These are phyloP conservation scores for Danionella cerebrum DNA, from an alignment of 2,113 vertebrate species.

Conservation along the genomic window DNA sequence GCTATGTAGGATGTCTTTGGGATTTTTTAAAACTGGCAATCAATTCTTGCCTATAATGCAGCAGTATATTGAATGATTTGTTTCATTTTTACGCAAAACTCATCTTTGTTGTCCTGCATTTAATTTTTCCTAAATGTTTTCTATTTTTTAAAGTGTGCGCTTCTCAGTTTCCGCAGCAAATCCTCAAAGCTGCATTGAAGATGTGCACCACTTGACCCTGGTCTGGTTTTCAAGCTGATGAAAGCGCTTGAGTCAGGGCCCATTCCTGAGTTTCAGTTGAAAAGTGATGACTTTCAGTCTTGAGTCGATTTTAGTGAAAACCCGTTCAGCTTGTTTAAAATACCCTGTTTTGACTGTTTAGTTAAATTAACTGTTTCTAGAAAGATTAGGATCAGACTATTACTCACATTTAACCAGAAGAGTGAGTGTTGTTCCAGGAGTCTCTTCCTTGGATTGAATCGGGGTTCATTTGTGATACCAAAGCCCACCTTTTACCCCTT, in stretches of 20 bases:
- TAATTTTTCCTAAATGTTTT: not conserved
- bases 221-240: not conserved
- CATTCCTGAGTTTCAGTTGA: not conserved
- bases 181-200: not conserved
- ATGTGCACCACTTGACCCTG: not conserved
- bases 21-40: slow-evolving; percentile 15
- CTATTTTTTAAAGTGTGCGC: not conserved
- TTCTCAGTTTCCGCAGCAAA: not conserved
- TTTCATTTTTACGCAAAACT: not conserved
- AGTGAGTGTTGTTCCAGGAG: too few relatives aligned
- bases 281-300: not conserved
- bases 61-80: slow-evolving; percentile 18
- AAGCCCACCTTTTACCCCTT: too few relatives aligned
- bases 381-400: too few relatives aligned
- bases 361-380: too few relatives aligned
- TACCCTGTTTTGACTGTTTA: too few relatives aligned
- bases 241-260: not conserved
- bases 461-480: too few relatives aligned
- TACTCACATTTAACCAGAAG: too few relatives aligned
- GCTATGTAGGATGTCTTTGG: slow-evolving; percentile 22
- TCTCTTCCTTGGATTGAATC: too few relatives aligned
- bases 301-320: not conserved
- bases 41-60: slow-evolving; percentile 28
- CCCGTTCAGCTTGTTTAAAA: too few relatives aligned
- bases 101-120: not conserved